These are phyloP conservation scores for Scaptomyza tumidula DNA, from an alignment of 2,888 invertebrate species.

Conservation along the genomic window DNA sequence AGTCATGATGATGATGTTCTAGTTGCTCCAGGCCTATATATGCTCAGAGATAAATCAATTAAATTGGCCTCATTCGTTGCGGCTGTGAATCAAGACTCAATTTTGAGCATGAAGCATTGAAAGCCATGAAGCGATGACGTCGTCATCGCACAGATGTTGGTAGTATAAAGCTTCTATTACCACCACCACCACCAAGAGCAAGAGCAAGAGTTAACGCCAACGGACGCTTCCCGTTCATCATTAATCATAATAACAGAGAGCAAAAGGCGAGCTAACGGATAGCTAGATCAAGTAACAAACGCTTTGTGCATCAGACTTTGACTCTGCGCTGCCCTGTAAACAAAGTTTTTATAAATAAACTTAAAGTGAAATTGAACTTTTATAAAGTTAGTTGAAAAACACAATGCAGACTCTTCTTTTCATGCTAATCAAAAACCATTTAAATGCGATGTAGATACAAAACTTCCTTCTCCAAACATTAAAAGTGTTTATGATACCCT, in stretches of 20 bases:
- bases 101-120: conserved; percentile 2
- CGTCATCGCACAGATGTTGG: conserved; percentile 36
- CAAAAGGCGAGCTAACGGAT: conserved; percentile 6
- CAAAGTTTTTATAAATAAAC: background rate
- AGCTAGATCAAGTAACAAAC: conserved; percentile 6
- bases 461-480: background rate
- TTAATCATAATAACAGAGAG: conserved; percentile 56
- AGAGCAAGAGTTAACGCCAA: conserved; percentile 21
- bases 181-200: conserved; percentile 15
- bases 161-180: conserved; percentile 33
- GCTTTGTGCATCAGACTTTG: background rate
- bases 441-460: background rate
- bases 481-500: background rate
- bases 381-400: no score
- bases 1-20: conserved; percentile 1
- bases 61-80: conserved; percentile 51
- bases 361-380: no score
- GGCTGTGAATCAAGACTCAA: conserved; percentile 35
- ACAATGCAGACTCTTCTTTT: no score
- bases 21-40: conserved; percentile 14
- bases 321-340: background rate
- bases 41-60: conserved; percentile 50
- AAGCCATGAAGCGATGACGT: conserved; percentile 39
- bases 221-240: conserved; percentile 58
- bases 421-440: background rate